Evolutionary conservation across 2,888 invertebrate species (phyloP).

Genomic region (Athripsodes cinereus): DNA sequence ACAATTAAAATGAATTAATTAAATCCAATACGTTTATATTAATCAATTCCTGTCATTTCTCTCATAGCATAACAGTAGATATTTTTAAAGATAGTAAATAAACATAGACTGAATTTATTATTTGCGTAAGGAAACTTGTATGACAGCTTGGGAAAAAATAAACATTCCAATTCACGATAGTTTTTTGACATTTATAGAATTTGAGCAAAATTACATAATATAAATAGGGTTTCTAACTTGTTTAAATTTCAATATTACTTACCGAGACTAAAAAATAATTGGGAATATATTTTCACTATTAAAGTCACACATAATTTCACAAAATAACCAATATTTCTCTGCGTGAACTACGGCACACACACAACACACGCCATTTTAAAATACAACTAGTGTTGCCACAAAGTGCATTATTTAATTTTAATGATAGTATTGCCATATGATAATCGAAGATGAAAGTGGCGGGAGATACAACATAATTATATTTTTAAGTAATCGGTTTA

Average conservation of each 20-base stretch:
- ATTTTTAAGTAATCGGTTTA: too few relatives aligned
- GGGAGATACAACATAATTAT: too few relatives aligned
- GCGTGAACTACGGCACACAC: constrained; percentile 14
- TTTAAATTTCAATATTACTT: not conserved
- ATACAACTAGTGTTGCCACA: constrained; percentile 16
- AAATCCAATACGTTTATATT: too few relatives aligned
- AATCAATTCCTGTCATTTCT: too few relatives aligned
- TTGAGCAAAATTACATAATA: not conserved
- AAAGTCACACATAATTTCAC: constrained; percentile 21
- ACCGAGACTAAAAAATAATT: constrained; percentile 6
- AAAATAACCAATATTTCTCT: constrained; percentile 12
- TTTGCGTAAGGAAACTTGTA: constrained; percentile 10
- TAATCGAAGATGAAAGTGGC: too few relatives aligned
- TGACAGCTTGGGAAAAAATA: constrained; percentile 18
- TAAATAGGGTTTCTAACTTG: not conserved
- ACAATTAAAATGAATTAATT: too few relatives aligned
- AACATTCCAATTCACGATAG: constrained; percentile 6
- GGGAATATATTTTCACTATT: constrained; percentile 9
- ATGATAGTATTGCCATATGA: too few relatives aligned
- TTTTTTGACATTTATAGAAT: constrained; percentile 10
- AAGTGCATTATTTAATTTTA: too few relatives aligned
- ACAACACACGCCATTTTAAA: constrained; percentile 21
- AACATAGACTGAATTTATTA: not conserved
- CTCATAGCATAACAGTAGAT: not conserved
- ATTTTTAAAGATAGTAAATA: not conserved